phyloP scores from a whole-genome alignment of 2,888 invertebrate species.

The Ellobium chinense region DNA sequence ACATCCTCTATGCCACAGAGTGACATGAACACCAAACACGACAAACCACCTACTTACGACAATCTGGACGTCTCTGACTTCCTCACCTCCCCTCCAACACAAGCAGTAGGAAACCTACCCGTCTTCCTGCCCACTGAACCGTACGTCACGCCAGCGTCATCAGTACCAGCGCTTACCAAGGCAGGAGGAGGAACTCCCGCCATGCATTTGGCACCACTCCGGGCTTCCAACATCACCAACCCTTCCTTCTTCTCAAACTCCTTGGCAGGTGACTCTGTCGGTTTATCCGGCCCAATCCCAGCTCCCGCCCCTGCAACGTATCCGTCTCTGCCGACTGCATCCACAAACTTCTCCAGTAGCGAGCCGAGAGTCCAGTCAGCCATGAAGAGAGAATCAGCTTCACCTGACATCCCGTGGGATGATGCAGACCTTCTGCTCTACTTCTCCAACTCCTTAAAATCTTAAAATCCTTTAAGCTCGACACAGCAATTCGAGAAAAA shows the following conservation, averaged over 20 bases:
- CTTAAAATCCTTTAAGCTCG: too few species aligned
- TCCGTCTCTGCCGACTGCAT: background rate
- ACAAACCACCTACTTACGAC: background rate
- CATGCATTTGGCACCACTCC: background rate
- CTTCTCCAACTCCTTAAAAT: background rate
- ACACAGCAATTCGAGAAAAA: too few species aligned
- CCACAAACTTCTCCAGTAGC: background rate
- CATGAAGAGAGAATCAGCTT: background rate
- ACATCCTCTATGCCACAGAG: too few species aligned
- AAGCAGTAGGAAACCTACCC: background rate
- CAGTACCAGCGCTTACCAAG: background rate
- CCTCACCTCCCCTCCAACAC: background rate
- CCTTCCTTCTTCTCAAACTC: background rate
- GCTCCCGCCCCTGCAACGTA: background rate
- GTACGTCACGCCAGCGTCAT: background rate
- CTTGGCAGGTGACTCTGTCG: background rate
- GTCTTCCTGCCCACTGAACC: background rate
- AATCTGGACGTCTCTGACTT: background rate
- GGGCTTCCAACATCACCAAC: background rate
- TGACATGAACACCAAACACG: too few species aligned
- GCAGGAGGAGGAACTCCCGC: background rate
- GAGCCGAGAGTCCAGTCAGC: background rate
- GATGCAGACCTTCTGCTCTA: conserved; percentile 2
- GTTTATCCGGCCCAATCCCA: background rate
- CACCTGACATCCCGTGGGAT: conserved; percentile 4